Evolutionary conservation across 2,797 vertebrate genomes (phyloP), one percentile per base, ranked within the genome.

Genomic region (Amniataba percoides): DNA sequence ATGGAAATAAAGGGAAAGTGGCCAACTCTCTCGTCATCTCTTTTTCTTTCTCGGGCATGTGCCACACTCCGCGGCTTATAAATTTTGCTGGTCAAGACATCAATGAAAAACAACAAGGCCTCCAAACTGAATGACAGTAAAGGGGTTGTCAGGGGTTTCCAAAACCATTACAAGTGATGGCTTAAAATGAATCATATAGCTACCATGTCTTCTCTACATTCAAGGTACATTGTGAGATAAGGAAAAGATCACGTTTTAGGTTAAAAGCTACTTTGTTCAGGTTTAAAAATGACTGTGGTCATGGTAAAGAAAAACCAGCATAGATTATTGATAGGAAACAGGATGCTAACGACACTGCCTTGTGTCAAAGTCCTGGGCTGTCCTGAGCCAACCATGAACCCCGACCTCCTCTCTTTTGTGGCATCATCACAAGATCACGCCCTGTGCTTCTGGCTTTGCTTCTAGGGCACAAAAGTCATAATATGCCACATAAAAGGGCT

Each of bases 1-100:
- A 48, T 59, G 27, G 69, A 73, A 80, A 77, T 53, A 19, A 74
- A 82, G 40, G 58, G 39, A 69, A 40, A 66, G 34, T 6, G 14
- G 53, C 73, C 43, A 77, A 70, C 21, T 58, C n/a, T 73, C 11
- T 64, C 21, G 0, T 81, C 71, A 56, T 67, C 14, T 27, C 69
- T 56, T 66, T 76, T 58, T 74, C 18, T 76, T 55, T 80, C 40
- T 70, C 60, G 0, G 21, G n/a, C 59, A 34, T 62, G 48, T 46
- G 21, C 23, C 57, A 53, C 43, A 51, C 19, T 34, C 7, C 11
- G 4, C 21, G 19, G 21, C 25, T 4, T 14, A 61, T 42, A 59
- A 14, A 34, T 21, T 45, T 51, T n/a, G 7, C 13, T 4, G 10
- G 46, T 65, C 31, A 49, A 52, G 42, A 71, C 52, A n/a, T 68